Evolutionary conservation across 2,888 invertebrate species (phyloP), one percentile per base, ranked within the genome.

Genomic region (Prenolepis imparis): DNA sequence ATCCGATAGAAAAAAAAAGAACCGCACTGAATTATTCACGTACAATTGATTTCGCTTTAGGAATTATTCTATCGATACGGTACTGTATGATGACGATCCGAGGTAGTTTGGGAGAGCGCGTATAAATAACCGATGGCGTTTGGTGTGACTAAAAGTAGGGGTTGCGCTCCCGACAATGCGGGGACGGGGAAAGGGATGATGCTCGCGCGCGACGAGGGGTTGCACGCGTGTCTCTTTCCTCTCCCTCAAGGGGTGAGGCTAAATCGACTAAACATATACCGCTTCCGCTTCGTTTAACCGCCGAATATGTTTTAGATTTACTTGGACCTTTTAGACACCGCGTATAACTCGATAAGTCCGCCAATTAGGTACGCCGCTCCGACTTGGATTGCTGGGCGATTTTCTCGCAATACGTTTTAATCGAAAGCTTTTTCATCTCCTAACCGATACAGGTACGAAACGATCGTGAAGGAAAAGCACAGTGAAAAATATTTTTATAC

Each of bases 241-340:
- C 88, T 32, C 70, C 15, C 36, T 24, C 66, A 66, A 77, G 86
- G 84, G 87, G 85, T 83, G 86, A 86, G 88, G 90, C 91, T 93
- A 94, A 93, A 94, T 93, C 93, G 93, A 92, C 92, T 92, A 92
- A 93, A 93, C 92, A 91, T 92, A 92, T 93, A 93, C 93, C 92
- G 52, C 52, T 94, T 93, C 92, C 94, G 93, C 92, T 94, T 93
- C 93, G 94, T 94, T 94, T 91, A 93, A 93, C 88, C 91, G 84
- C 82, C 89, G 93, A 94, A 94, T 94, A 94, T 94, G 94, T 92
- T 94, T 94, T 93, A 91, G 92, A 94, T 94, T 94, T 90, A 92
- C 91, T 93, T 88, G 88, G 90, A 88, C 88, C 89, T 87, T 52
- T 52, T 82, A 68, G 84, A 73, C 41, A 73, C 74, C 73, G 86